Base-by-base conservation (phyloP, 2,888 invertebrate genomes). In the Labia minor region DNA sequence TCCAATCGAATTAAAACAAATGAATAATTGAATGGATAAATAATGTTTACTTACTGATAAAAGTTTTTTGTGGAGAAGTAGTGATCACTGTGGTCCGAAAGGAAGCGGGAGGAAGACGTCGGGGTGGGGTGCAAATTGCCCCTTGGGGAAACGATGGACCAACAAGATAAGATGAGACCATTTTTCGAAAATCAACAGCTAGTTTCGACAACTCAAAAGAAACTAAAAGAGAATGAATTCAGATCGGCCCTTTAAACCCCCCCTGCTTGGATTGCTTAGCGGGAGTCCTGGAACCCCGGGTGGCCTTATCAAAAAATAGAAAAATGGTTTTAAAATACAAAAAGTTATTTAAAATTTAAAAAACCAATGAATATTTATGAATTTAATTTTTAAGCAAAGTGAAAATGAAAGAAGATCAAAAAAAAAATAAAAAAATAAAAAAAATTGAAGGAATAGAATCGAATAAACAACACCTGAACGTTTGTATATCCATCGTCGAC, bases 401-500 rank as follows among this genome's bases (percentile, higher is more conserved):
- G n/a, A n/a, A n/a, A n/a, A n/a, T n/a, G n/a, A n/a, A n/a, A n/a
- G n/a, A n/a, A n/a, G n/a, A n/a, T n/a, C n/a, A n/a, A n/a, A n/a
- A n/a, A n/a, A n/a, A n/a, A n/a, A n/a, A n/a, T n/a, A n/a, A n/a
- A n/a, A n/a, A n/a, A n/a, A n/a, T n/a, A n/a, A n/a, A n/a, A n/a
- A n/a, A n/a, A n/a, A n/a, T n/a, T n/a, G n/a, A n/a, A n/a, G n/a
- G n/a, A n/a, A n/a, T n/a, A n/a, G n/a, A n/a, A n/a, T n/a, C n/a
- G n/a, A n/a, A n/a, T n/a, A n/a, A n/a, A n/a, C n/a, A 8, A 8
- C 49, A 49, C n/a, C 14, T 49, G 49, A 49, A 11, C 49, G 49
- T 49, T 11, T 49, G 49, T 49, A 49, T 11, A 49, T 49, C 49
- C 49, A 49, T 16, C 49, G 14, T 61, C 69, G 62, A 37, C 69